Evolutionary conservation across 1,140 invertebrate species (phyloP).

Genomic region (Mercenaria mercenaria): DNA sequence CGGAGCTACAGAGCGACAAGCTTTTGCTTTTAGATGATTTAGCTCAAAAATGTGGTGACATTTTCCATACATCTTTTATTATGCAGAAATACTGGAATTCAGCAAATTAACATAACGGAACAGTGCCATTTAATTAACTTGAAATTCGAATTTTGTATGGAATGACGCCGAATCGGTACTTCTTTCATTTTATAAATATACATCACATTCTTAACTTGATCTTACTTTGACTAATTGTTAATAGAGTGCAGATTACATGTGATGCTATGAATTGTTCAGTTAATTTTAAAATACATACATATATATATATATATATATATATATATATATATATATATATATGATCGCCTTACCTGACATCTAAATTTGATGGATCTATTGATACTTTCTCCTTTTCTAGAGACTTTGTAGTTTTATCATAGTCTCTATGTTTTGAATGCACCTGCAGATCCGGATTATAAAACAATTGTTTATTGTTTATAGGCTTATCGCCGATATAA

Average conservation of each 20-base stretch:
- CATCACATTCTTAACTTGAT: no score
- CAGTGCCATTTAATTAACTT: neutral
- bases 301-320: no score
- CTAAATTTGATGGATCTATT: constrained; percentile 65
- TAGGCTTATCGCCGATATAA: constrained; percentile 69
- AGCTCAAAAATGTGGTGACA: neutral
- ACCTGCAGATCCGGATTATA: constrained; percentile 65
- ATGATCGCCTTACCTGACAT: constrained; percentile 66
- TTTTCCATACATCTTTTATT: neutral
- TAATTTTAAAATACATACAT: no score
- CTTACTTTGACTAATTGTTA: no score
- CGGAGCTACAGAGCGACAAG: neutral
- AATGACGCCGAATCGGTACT: constrained; percentile 5
- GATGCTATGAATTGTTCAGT: no score
- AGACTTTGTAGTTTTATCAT: constrained; percentile 71
- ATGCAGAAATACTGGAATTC: neutral
- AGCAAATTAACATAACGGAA: neutral
- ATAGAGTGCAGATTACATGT: no score
- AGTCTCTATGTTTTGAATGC: constrained; percentile 59
- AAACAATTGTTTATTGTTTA: constrained; percentile 72
- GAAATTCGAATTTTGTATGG: neutral
- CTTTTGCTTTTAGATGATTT: neutral
- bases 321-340: no score
- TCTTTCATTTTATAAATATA: no score
- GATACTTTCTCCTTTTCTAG: constrained; percentile 72